These are phyloP conservation scores for Liposcelis brunnea DNA, from an alignment of 2,888 invertebrate genomes.

Conservation along the genomic window DNA sequence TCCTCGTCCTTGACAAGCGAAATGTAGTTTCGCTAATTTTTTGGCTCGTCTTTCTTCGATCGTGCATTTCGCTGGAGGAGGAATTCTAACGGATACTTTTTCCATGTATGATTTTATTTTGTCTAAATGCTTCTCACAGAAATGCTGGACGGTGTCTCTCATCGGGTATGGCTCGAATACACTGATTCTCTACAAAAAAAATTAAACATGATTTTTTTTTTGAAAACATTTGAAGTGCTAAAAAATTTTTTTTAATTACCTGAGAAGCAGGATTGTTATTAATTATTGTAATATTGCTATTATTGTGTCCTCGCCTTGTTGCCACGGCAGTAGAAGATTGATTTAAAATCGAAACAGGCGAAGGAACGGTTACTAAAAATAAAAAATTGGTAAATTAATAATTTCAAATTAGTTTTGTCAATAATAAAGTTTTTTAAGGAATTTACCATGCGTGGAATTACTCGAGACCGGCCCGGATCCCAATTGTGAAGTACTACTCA, in stretches of 20 bases:
- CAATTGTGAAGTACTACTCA: too few relatives aligned
- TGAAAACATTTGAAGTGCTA: not conserved
- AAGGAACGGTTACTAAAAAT: not conserved
- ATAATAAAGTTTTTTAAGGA: too few relatives aligned
- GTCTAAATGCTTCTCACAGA: slow-evolving; percentile 85
- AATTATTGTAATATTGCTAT: slow-evolving; percentile 54
- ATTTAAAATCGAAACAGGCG: not conserved
- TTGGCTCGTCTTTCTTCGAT: slow-evolving; percentile 77
- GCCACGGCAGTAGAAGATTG: slow-evolving; percentile 30
- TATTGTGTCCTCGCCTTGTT: slow-evolving; percentile 43
- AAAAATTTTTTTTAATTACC: slow-evolving; percentile 6
- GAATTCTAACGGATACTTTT: slow-evolving; percentile 64
- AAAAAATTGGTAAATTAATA: too few relatives aligned
- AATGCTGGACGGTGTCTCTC: slow-evolving; percentile 83
- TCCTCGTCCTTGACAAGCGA: slow-evolving; percentile 69
- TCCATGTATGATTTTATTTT: slow-evolving; percentile 86
- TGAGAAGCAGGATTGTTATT: slow-evolving; percentile 28
- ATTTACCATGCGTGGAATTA: not conserved
- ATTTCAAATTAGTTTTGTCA: too few relatives aligned
- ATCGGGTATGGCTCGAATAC: slow-evolving; percentile 84
- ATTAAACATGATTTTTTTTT: not conserved
- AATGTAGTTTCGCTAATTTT: slow-evolving; percentile 73
- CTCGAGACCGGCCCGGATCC: too few relatives aligned
- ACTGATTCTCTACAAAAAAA: slow-evolving; percentile 44
- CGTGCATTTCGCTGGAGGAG: slow-evolving; percentile 82